These are phyloP conservation scores for Amazona ochrocephala DNA, from an alignment of 2,797 vertebrate genomes.

Conservation along the genomic window DNA sequence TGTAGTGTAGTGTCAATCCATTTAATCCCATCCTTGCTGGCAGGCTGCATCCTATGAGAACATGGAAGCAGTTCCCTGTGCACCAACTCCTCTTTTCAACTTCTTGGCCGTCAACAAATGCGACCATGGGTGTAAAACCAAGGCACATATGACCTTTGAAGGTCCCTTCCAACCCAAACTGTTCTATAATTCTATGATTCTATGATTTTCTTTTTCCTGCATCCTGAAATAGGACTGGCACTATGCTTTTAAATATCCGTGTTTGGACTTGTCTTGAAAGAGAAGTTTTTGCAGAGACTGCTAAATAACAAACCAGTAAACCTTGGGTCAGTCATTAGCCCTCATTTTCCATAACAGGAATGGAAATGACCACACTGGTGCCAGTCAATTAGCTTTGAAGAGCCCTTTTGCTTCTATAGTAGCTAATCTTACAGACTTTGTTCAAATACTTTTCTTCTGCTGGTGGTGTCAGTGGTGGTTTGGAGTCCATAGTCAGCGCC, in stretches of 20 bases:
- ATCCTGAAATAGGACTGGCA: neutral
- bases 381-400: neutral
- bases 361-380: neutral
- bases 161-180: neutral
- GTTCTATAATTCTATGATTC: neutral
- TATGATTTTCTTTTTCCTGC: neutral
- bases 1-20: neutral
- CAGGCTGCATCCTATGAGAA: neutral
- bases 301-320: neutral
- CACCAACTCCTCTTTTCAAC: neutral
- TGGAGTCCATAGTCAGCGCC: neutral
- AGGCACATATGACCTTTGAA: rapidly evolving
- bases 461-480: neutral
- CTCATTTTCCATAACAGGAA: neutral
- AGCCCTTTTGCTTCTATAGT: neutral
- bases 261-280: neutral
- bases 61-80: neutral
- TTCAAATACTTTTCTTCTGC: neutral
- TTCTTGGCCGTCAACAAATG: neutral
- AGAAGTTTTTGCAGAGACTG: neutral
- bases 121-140: neutral
- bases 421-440: neutral
- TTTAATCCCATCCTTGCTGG: constrained; percentile 6
- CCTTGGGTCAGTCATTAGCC: neutral
- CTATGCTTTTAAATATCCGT: neutral